phyloP scores from a whole-genome alignment of 1,140 invertebrate species.

The Bombus waltoni region DNA sequence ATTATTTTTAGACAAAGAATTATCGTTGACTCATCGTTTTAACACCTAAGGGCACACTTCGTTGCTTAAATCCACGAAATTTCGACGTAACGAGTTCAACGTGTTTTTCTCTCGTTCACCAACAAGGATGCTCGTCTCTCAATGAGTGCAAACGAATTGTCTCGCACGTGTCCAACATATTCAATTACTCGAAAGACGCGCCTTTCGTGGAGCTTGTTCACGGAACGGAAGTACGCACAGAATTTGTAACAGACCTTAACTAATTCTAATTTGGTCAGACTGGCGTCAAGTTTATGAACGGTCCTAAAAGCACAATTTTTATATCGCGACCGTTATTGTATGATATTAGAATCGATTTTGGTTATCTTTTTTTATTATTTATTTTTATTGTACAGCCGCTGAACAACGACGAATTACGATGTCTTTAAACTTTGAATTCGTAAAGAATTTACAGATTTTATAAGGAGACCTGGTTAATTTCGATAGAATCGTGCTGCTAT shows the following conservation, averaged over 20 bases:
- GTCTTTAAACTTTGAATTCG: background rate
- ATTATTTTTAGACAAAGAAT: conserved; percentile 21
- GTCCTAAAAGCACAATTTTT: background rate
- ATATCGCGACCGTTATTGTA: background rate
- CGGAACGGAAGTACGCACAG: conserved; percentile 16
- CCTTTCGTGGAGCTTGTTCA: conserved; percentile 6
- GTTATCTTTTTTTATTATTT: background rate
- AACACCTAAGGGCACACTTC: background rate
- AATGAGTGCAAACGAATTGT: conserved; percentile 58
- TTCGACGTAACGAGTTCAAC: background rate
- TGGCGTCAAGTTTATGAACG: conserved; percentile 1
- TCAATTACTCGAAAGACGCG: conserved; percentile 35
- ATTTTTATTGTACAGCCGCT: background rate
- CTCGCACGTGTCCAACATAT: conserved; percentile 45
- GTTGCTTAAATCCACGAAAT: conserved; percentile 20
- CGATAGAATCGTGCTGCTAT: background rate
- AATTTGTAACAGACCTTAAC: conserved; percentile 42
- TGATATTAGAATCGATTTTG: background rate
- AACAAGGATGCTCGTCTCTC: conserved; percentile 21
- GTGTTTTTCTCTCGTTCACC: conserved; percentile 26
- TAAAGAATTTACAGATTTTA: background rate
- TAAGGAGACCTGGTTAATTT: background rate
- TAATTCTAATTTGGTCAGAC: conserved; percentile 21
- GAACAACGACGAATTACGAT: background rate
- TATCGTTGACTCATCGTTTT: conserved; percentile 20